phyloP scores from a whole-genome alignment of 1,140 invertebrate genomes.

The Euura saliciscinereae region DNA sequence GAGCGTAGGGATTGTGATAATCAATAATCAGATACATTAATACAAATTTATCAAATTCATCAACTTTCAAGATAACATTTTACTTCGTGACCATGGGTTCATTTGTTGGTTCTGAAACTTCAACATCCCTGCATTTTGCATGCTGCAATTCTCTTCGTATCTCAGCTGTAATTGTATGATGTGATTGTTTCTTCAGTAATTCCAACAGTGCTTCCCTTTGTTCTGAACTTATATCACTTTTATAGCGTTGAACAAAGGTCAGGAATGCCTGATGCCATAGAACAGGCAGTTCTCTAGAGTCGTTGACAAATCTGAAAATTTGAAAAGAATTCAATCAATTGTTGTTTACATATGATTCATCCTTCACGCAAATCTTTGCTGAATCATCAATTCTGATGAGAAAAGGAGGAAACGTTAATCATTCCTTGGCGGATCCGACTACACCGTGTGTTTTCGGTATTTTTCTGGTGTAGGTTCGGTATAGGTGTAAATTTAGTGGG shows the following conservation, averaged over 20 bases:
- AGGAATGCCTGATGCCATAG: slow-evolving; percentile 96
- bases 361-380: background rate
- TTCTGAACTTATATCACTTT: slow-evolving; percentile 91
- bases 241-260: slow-evolving; percentile 95
- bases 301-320: slow-evolving; percentile 77
- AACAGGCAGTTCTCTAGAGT: slow-evolving; percentile 86
- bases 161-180: slow-evolving; percentile 84
- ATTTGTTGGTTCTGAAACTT: slow-evolving; percentile 49
- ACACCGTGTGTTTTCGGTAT: no score
- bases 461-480: no score
- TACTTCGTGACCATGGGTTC: background rate
- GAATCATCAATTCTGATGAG: slow-evolving; percentile 10
- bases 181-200: slow-evolving; percentile 78
- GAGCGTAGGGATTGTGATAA: slow-evolving; percentile 24
- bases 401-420: background rate
- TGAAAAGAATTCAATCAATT: background rate
- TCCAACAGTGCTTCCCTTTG: slow-evolving; percentile 87
- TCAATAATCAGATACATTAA: background rate
- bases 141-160: slow-evolving; percentile 84
- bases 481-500: no score
- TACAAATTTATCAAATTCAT: background rate
- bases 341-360: no score
- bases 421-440: no score
- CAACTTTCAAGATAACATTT: slow-evolving; percentile 6
- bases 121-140: slow-evolving; percentile 81